Percentiles rank a stretch among this genome's conserved stretches.
Evolutionary conservation across 2,113 vertebrate species (phyloP).

Genomic region (Hirundichthys speculiger): DNA sequence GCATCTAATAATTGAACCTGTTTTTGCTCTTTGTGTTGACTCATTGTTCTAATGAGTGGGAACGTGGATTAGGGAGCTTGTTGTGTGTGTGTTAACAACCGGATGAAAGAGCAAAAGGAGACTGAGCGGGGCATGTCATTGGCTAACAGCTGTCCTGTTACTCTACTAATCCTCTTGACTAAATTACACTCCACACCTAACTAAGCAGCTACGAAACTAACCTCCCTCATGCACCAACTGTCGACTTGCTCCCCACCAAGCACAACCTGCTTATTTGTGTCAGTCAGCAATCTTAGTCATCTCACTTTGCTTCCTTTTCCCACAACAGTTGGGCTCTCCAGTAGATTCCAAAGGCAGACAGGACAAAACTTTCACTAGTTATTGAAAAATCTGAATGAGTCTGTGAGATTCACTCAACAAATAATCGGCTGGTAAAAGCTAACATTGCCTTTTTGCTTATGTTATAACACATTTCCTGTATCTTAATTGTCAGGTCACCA

Average conservation of each 20-base stretch:
- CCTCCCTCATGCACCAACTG: conserved; percentile 75
- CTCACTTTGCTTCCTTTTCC: conserved; percentile 65
- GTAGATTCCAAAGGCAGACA: conserved; percentile 34
- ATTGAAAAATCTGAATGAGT: conserved; percentile 27
- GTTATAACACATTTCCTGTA: conserved; percentile 34
- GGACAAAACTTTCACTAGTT: conserved; percentile 50
- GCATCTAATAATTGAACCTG: conserved; percentile 72
- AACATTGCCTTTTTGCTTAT: conserved; percentile 10
- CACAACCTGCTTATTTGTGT: conserved; percentile 80
- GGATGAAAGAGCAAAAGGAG: conserved; percentile 77
- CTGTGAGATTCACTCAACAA: neutral
- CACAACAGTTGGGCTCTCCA: conserved; percentile 63
- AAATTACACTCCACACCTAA: conserved; percentile 81
- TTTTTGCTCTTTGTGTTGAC: conserved; percentile 62
- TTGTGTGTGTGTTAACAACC: conserved; percentile 76
- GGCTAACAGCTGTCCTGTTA: conserved; percentile 79
- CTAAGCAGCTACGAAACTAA: conserved; percentile 71
- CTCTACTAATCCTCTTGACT: conserved; percentile 79
- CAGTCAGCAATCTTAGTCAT: conserved; percentile 75
- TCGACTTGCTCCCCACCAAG: conserved; percentile 55
- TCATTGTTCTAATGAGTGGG: conserved; percentile 78
- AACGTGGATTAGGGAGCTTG: conserved; percentile 77
- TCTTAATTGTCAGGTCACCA: conserved; percentile 33
- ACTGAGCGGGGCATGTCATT: conserved; percentile 73
- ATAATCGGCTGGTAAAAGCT: neutral